Conservation (phyloP, 1,140 invertebrate genomes). For the Lasaia peninsularis region DNA sequence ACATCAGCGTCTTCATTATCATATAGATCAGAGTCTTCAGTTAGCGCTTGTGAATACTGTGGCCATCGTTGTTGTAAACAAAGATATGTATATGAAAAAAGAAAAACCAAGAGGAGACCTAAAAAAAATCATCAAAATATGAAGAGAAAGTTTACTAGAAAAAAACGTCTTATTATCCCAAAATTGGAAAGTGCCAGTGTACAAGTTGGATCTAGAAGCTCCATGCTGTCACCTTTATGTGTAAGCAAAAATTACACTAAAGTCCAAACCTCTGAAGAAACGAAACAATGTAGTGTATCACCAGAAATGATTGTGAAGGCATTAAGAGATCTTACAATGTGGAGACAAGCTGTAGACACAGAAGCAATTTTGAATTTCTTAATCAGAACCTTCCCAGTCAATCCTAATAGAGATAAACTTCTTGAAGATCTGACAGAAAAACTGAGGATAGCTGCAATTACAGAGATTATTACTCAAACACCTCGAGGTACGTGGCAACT, state of each 20-base stretch:
- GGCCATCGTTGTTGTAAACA: constrained; percentile 2
- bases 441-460: not conserved
- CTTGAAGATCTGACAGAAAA: constrained; percentile 1
- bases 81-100: not conserved
- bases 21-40: not conserved
- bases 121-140: not conserved
- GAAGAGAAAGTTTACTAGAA: not conserved
- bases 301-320: constrained; percentile 3
- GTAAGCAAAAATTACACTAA: not conserved
- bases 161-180: not conserved
- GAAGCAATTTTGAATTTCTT: not conserved
- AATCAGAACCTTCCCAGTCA: not conserved
- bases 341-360: not conserved
- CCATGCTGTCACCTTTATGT: not conserved
- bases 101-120: not conserved
- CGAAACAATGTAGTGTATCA: not conserved
- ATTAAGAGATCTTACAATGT: constrained; percentile 4
- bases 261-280: not conserved
- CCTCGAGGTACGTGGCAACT: not conserved
- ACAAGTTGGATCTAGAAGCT: not conserved
- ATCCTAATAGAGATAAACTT: not conserved
- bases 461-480: not conserved
- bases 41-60: constrained; percentile 3
- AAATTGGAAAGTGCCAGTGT: not conserved
- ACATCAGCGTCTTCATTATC: not conserved